Percentiles rank a stretch among this genome's conserved stretches.
Conservation (phyloP, 2,113 vertebrate genomes). For the Rhegmatorhina hoffmannsi region DNA sequence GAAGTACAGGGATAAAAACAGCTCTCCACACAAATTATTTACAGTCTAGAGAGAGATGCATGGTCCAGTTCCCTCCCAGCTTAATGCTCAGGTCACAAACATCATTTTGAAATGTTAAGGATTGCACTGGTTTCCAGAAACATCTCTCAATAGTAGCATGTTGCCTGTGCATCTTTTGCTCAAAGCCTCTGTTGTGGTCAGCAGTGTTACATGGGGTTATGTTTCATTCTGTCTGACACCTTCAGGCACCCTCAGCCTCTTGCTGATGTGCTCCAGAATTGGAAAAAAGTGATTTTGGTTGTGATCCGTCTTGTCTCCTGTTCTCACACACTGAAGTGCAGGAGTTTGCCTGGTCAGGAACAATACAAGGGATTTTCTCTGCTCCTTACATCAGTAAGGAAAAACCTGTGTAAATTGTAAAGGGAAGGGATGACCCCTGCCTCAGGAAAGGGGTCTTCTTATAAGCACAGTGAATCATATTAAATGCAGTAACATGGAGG, state of each 20-base stretch:
- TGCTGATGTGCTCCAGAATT: background rate
- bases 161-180: background rate
- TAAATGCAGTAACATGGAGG: background rate
- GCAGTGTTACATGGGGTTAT: background rate
- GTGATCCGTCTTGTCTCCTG: background rate
- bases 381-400: background rate
- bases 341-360: background rate
- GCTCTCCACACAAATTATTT: slow-evolving; percentile 19
- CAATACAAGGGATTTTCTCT: background rate
- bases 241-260: background rate
- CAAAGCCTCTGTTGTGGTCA: background rate
- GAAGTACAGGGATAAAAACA: slow-evolving; percentile 47
- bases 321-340: background rate
- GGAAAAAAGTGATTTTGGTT: background rate
- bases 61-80: background rate
- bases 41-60: background rate
- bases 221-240: background rate
- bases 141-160: background rate
- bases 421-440: background rate
- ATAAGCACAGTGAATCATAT: background rate
- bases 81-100: background rate
- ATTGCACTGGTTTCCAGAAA: background rate
- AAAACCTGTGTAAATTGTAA: background rate
- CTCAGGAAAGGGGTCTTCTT: background rate
- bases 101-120: background rate